Conservation (phyloP, 2,113 vertebrate species). For the Cryptotis parvus region DNA sequence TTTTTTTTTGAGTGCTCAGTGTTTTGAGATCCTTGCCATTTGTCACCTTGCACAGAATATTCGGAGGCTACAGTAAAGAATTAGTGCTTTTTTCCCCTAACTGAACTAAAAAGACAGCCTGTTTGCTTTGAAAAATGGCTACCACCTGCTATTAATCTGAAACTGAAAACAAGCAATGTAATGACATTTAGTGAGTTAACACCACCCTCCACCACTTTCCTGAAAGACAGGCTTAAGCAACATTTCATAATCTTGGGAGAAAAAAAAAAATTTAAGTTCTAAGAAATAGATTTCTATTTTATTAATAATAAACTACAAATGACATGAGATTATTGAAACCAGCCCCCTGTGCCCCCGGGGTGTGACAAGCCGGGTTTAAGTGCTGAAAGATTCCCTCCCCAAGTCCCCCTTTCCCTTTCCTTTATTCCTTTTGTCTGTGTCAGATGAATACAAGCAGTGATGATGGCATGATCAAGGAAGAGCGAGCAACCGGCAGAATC, state of each 20-base stretch:
- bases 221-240: constrained; percentile 32
- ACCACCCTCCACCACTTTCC: constrained; percentile 31
- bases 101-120: constrained; percentile 74
- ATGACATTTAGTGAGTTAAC: constrained; percentile 72
- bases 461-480: constrained; percentile 55
- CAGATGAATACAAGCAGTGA: constrained; percentile 54
- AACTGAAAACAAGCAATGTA: constrained; percentile 73
- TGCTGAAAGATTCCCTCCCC: constrained; percentile 33
- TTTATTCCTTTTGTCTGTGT: constrained; percentile 56
- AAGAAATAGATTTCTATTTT: constrained; percentile 72
- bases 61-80: constrained; percentile 74
- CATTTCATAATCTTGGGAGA: constrained; percentile 66
- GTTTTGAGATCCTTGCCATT: constrained; percentile 71
- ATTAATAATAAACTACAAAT: constrained; percentile 5
- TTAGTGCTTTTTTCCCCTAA: constrained; percentile 71
- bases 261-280: constrained; percentile 7
- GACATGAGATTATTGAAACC: constrained; percentile 71
- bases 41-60: constrained; percentile 74
- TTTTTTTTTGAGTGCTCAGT: constrained; percentile 55
- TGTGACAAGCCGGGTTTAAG: not conserved
- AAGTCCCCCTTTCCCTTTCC: not conserved
- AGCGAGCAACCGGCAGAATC: constrained; percentile 33
- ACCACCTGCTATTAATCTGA: constrained; percentile 73
- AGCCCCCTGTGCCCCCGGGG: constrained; percentile 49
- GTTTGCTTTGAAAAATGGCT: constrained; percentile 78